Evolutionary conservation across 2,113 vertebrate genomes (phyloP), one percentile per base, ranked within the genome.

Genomic region (Nasalis larvatus): DNA sequence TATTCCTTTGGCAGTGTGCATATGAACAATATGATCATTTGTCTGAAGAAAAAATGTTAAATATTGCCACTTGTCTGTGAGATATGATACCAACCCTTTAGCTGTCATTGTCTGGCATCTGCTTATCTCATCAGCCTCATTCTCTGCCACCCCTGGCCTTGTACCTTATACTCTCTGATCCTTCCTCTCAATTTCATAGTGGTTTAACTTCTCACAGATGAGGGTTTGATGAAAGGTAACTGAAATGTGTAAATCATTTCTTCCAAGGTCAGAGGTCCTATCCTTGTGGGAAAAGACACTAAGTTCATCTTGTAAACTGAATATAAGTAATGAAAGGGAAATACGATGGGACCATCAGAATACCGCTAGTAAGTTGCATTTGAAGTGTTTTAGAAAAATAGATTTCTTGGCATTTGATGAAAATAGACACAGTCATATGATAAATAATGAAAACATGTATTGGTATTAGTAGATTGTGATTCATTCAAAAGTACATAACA

Each of bases 11-110:
- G 82, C 91, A 86, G 45, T 87, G 56, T 71, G n/a, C 40, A 37
- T 97, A n/a, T 86, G 92, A 93, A 49, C 30, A 93, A 52, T 84
- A 66, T 27, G 37, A 76, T 74, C 45, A 83, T 89, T 93, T 91
- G 40, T 92, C 60, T 71, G 81, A 56, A 95, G 56, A 73, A 88
- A 73, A 93, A 81, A 89, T 37, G 47, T 60, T 86, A 97, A 94
- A 91, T 58, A 52, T 80, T 78, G 42, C 63, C 73, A 40, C 69
- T 96, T 90, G 49, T 88, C 81, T 77, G 20, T 21, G 84, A 82
- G 37, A 81, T 17, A 76, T 6, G 45, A 35, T 66, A 63, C 23
- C 56, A 37, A 95, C 45, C 30, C n/a, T 88, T 78, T 27, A 85
- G 58, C 71, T 6, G 82, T 86, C 35, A 6, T 95, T 94, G 71